Evolutionary conservation across 2,888 invertebrate species (phyloP), one percentile per base, ranked within the genome.

Genomic region (Ommatoiulus sabulosus): DNA sequence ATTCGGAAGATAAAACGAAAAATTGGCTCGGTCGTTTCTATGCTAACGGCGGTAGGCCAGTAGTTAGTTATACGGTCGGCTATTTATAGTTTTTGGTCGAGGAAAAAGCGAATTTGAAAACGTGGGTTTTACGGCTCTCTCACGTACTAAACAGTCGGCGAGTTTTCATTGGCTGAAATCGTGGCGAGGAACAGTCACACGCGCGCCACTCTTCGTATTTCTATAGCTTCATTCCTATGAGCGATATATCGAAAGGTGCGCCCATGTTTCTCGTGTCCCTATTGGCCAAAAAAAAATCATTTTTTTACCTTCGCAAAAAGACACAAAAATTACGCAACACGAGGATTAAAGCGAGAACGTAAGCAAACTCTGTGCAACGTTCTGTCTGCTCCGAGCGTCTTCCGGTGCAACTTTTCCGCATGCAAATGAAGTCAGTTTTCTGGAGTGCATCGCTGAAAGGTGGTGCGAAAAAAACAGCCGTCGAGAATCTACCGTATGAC

Each of bases 11-110:
- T 72, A 72, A 24, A 72, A 72, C 12, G 17, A 20, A 72, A 72
- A 72, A 72, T 72, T 24, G 72, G 24, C 20, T 10, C 24, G 24
- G 24, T 20, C n/a, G 63, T 63, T 63, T 63, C 17, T 63, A 63
- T 20, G 63, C 20, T n/a, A 20, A n/a, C n/a, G n/a, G 63, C 20
- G 20, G 8, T 63, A 63, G 63, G 63, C 63, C 20, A 63, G 63
- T 72, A 72, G 72, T 20, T 72, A 72, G 72, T 20, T 20, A 5
- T 10, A 72, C 24, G 72, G 0, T 8, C 6, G 52, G 7, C 72
- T 72, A 72, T 72, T 72, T 72, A 72, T 72, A 72, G 72, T 72
- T 72, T 72, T 72, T 24, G 72, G 72, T 24, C 20, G 20, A 72
- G 20, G 52, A 15, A 52, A 52, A 72, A 72, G 72, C 72, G 20